Percentiles rank a stretch among this genome's conserved stretches.
phyloP scores from a whole-genome alignment of 2,888 invertebrate genomes.

The Drosophila prolongata region DNA sequence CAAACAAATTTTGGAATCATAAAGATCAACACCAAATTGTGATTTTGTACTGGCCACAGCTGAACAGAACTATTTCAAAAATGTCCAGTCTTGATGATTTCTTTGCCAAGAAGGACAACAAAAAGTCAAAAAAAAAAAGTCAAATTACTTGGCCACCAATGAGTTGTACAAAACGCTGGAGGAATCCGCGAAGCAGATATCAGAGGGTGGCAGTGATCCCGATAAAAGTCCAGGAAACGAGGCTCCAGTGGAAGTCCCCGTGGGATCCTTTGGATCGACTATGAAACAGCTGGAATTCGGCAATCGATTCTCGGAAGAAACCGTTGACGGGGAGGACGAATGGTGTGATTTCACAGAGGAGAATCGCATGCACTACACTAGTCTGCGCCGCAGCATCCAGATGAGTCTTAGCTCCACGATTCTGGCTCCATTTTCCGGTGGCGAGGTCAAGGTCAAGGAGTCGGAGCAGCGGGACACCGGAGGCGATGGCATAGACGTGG shows the following conservation, averaged over 20 bases:
- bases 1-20: slow-evolving; percentile 58
- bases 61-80: slow-evolving; percentile 28
- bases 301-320: slow-evolving; percentile 35
- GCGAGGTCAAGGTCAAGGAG: slow-evolving; percentile 5
- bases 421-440: not conserved
- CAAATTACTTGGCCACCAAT: slow-evolving; percentile 60
- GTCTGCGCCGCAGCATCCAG: slow-evolving; percentile 27
- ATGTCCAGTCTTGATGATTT: slow-evolving; percentile 69
- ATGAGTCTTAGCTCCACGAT: slow-evolving; percentile 13
- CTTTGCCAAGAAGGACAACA: slow-evolving; percentile 70
- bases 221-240: not conserved
- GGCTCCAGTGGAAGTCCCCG: not conserved
- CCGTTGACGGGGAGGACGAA: slow-evolving; percentile 51
- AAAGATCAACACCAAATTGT: slow-evolving; percentile 55
- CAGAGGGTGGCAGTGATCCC: slow-evolving; percentile 17
- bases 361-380: slow-evolving; percentile 44
- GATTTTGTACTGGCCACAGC: slow-evolving; percentile 18
- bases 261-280: not conserved
- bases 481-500: slow-evolving; percentile 63
- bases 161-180: slow-evolving; percentile 64
- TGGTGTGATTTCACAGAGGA: slow-evolving; percentile 65
- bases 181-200: slow-evolving; percentile 43
- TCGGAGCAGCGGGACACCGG: slow-evolving; percentile 46
- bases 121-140: slow-evolving; percentile 51
- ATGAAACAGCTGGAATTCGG: slow-evolving; percentile 37